These are phyloP conservation scores for Columba livia DNA, from an alignment of 2,113 vertebrate genomes.

Conservation along the genomic window DNA sequence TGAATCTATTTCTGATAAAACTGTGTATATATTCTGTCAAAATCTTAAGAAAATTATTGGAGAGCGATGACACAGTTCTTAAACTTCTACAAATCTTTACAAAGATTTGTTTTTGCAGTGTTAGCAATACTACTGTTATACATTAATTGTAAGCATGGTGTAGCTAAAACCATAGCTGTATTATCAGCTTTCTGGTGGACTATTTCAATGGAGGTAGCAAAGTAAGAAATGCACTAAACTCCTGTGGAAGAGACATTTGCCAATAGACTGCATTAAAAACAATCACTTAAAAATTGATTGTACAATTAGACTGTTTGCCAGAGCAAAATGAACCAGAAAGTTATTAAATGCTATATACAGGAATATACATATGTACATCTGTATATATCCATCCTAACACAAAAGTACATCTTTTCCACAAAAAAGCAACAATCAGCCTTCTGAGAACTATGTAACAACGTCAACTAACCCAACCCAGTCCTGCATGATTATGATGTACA, in stretches of 20 bases:
- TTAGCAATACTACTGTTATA: not conserved
- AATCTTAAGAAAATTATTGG: not conserved
- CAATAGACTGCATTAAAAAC: not conserved
- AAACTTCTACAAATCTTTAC: not conserved
- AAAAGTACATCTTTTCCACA: not conserved
- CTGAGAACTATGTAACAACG: not conserved
- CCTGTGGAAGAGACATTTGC: not conserved
- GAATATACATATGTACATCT: not conserved
- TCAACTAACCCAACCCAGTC: not conserved
- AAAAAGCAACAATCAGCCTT: not conserved
- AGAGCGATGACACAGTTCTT: not conserved
- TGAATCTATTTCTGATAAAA: not conserved
- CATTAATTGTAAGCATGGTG: accelerated
- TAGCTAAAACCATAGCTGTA: not conserved
- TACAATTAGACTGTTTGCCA: not conserved
- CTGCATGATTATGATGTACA: not conserved
- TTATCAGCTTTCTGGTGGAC: not conserved
- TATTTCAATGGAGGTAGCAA: not conserved
- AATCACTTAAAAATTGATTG: not conserved
- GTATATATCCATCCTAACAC: not conserved
- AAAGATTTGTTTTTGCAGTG: not conserved
- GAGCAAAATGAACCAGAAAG: not conserved
- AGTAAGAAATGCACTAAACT: not conserved
- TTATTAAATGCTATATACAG: not conserved
- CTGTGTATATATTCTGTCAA: not conserved